Base-by-base conservation (phyloP, 1,140 invertebrate genomes). In the Antheraea pernyi region DNA sequence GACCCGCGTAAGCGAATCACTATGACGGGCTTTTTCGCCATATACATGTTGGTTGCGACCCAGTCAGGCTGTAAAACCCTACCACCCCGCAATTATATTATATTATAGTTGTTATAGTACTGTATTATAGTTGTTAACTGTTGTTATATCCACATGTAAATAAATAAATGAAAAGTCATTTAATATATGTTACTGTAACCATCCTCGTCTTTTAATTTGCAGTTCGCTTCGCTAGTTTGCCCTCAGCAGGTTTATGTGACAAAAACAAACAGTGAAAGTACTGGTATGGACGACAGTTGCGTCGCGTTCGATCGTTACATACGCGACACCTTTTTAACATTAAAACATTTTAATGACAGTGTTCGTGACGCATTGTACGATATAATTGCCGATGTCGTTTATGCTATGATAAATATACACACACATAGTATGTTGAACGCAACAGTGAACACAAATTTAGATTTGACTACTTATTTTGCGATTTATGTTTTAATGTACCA, bases 261-360 rank as follows among this genome's bases (percentile, higher is more conserved):
- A 84, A 76, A 81, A 78, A 78, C 72, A 81, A 82, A 72, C 72
- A 86, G 87, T 88, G 87, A 89, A 89, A 89, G 87, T 88, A 84
- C 86, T 78, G 76, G 75, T 73, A 71, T 68, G 62, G 61, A 22
- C 39, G 13, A 46, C 9, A 53, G 59, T 66, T 67, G 73, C 77
- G 46, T 65, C 65, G 73, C 76, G 69, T 73, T 69, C 69, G 70
- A 77, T 70, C 71, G 80, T 81, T 78, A 74, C 72, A 74, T 66
- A 67, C 69, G 71, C 71, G 69, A 79, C 71, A 79, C 75, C 69
- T 77, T 71, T 84, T 83, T 81, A 84, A 77, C 78, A 83, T 86
- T 82, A 84, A 85, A 83, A 85, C 74, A 84, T 81, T 84, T 83
- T 82, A 84, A 85, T 85, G 76, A 72, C 68, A 63, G 65, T 74